These are phyloP conservation scores for Acromyrmex charruanus DNA, from an alignment of 1,140 invertebrate genomes.

Conservation along the genomic window DNA sequence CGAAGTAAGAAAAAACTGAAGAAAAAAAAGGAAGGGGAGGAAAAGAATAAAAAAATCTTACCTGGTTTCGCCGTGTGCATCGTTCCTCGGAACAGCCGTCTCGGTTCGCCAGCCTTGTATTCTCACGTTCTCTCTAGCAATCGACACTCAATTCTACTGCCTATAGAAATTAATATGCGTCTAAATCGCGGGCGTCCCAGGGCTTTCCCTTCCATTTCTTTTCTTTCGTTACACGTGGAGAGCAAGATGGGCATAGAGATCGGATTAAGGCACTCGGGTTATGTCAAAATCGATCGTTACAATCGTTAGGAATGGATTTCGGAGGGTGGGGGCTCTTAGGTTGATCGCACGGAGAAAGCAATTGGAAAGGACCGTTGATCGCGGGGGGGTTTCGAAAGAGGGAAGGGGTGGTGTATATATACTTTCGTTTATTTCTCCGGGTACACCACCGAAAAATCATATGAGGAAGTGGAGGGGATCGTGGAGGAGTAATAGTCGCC, in stretches of 20 bases:
- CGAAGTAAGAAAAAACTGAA: conserved; percentile 28
- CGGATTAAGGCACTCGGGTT: conserved; percentile 84
- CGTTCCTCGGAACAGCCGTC: conserved; percentile 48
- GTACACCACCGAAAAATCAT: conserved; percentile 38
- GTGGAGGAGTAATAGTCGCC: not conserved
- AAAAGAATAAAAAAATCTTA: conserved; percentile 62
- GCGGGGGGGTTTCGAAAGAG: not conserved
- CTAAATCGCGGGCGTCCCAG: conserved; percentile 72
- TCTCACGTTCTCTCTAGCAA: conserved; percentile 72
- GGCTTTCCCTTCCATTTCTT: conserved; percentile 44
- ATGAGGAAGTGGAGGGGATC: not conserved
- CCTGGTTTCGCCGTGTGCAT: conserved; percentile 62
- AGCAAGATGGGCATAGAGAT: conserved; percentile 49
- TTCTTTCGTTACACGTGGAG: conserved; percentile 49
- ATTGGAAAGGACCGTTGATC: not conserved
- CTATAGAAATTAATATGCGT: conserved; percentile 77
- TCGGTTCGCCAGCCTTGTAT: conserved; percentile 18
- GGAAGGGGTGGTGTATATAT: not conserved
- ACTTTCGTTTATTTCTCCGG: conserved; percentile 50
- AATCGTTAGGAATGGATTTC: conserved; percentile 33
- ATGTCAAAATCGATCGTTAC: conserved; percentile 73
- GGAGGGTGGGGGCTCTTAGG: not conserved
- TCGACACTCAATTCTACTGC: conserved; percentile 77
- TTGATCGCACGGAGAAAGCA: conserved; percentile 66
- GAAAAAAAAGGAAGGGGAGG: conserved; percentile 3